Base-by-base conservation (phyloP, 2,113 vertebrate genomes). In the Ciconia stormi region DNA sequence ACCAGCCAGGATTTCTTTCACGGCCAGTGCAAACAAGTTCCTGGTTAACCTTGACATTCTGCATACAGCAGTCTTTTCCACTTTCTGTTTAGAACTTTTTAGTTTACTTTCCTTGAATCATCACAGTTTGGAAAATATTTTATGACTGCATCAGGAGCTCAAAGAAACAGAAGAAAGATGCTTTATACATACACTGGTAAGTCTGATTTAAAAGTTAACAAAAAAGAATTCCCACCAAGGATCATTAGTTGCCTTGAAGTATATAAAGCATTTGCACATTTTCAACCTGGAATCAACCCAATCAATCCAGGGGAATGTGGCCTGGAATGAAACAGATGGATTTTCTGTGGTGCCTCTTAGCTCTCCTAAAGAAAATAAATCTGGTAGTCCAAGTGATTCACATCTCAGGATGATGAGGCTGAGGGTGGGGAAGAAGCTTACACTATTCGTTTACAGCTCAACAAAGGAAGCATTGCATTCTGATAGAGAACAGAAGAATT, bases 391-490 rank as follows among this genome's bases (percentile, higher is more conserved):
- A 59, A 74, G 62, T 13, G 53, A 89, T 65, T 66, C 76, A 88
- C 38, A 42, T 50, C 67, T 66, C 62, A 14, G 29, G 40, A 50
- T 4, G 69, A 81, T n/a, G 44, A 86, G 61, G 59, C 42, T 78
- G 55, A 91, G 79, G 53, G 82, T 56, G 58, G 77, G 27, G 40
- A 88, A 85, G 23, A 27, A 90, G 30, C 80, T 88, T 23, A 44
- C 27, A 44, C 58, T 61, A 56, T 59, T 94, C 63, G 58, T 59
- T 95, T 88, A 76, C 82, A 88, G 62, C 70, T 82, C 78, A 83
- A 89, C 88, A 93, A 94, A 96, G 56, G 44, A 92, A 67, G 59
- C 72, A 59, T 12, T 66, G 25, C 93, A 56, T 59, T 88, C 69
- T 42, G 15, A 82, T 3, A 63, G 20, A 46, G 49, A 96, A 95